Percentiles rank a stretch among this genome's conserved stretches.
Conservation (phyloP, 2,797 vertebrate genomes). For the Sebastes goodei region DNA sequence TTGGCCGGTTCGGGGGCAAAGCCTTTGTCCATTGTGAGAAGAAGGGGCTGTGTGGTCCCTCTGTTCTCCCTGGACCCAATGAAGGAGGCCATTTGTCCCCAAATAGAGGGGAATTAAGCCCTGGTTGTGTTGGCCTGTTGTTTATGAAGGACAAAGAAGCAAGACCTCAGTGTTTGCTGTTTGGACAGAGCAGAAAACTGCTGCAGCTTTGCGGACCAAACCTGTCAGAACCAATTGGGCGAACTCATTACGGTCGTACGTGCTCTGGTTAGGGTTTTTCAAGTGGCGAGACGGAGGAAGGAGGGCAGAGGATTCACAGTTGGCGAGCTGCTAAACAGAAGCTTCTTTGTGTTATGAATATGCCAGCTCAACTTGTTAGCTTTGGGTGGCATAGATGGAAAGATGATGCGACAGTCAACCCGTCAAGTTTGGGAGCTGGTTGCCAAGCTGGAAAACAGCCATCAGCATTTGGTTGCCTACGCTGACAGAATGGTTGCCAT, state of each 20-base stretch:
- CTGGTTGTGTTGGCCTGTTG: slow-evolving; percentile 65
- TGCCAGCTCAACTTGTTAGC: slow-evolving; percentile 40
- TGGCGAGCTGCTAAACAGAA: slow-evolving; percentile 39
- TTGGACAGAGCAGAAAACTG: slow-evolving; percentile 54
- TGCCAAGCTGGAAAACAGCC: slow-evolving; percentile 19
- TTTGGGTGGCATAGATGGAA: slow-evolving; percentile 32
- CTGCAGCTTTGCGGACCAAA: slow-evolving; percentile 51
- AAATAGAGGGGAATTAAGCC: slow-evolving; percentile 64
- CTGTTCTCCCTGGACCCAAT: slow-evolving; percentile 60
- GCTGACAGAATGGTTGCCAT: slow-evolving; percentile 6
- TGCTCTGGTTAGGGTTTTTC: slow-evolving; percentile 31
- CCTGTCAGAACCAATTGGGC: slow-evolving; percentile 72
- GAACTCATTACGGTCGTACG: slow-evolving; percentile 33
- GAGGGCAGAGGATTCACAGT: slow-evolving; percentile 30
- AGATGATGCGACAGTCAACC: slow-evolving; percentile 22
- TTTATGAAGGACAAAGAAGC: slow-evolving; percentile 67
- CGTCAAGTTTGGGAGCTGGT: background rate
- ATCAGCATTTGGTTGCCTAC: background rate
- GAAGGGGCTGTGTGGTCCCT: slow-evolving; percentile 73
- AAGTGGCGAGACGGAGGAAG: slow-evolving; percentile 10
- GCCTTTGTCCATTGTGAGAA: slow-evolving; percentile 73
- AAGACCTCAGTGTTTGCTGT: slow-evolving; percentile 57
- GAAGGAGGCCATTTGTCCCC: slow-evolving; percentile 65
- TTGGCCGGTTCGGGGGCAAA: slow-evolving; percentile 54
- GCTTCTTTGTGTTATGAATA: slow-evolving; percentile 46